These are phyloP conservation scores for Aphodius sticticus DNA, from an alignment of 2,888 invertebrate species.

Conservation along the genomic window DNA sequence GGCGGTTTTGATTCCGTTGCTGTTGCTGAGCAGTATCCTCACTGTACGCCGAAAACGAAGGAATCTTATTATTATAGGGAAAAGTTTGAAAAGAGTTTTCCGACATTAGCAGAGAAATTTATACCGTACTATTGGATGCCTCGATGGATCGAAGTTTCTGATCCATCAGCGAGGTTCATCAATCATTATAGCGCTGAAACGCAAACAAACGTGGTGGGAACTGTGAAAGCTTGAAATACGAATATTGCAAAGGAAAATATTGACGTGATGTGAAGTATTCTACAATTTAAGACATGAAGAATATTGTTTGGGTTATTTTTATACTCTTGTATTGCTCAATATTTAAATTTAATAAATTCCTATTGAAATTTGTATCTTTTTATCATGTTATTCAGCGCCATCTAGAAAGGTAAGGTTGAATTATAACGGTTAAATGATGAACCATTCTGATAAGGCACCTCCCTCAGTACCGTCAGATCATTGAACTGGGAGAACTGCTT, in stretches of 20 bases:
- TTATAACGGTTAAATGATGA: too few relatives aligned
- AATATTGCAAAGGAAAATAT: background rate
- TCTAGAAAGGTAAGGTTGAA: too few relatives aligned
- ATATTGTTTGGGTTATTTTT: background rate
- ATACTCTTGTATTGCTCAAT: too few relatives aligned
- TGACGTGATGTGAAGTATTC: background rate
- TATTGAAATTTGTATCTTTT: too few relatives aligned
- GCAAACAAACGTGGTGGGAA: conserved; percentile 27
- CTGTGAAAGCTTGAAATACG: background rate
- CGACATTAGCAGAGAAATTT: conserved; percentile 66
- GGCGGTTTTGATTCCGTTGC: conserved; percentile 65
- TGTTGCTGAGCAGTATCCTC: conserved; percentile 66
- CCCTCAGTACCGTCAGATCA: too few relatives aligned
- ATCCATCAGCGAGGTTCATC: conserved; percentile 80
- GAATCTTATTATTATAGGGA: conserved; percentile 81
- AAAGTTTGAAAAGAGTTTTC: conserved; percentile 72
- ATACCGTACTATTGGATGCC: conserved; percentile 84
- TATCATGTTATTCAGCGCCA: too few relatives aligned
- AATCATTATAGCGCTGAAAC: conserved; percentile 71
- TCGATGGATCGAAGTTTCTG: conserved; percentile 74
- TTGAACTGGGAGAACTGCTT: too few relatives aligned
- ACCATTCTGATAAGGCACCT: too few relatives aligned
- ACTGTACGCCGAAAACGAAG: conserved; percentile 77
- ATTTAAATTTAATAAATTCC: too few relatives aligned
- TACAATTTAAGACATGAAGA: background rate